Evolutionary conservation across 2,888 invertebrate genomes (phyloP).

Genomic region (Eueremaeus valkanovi): DNA sequence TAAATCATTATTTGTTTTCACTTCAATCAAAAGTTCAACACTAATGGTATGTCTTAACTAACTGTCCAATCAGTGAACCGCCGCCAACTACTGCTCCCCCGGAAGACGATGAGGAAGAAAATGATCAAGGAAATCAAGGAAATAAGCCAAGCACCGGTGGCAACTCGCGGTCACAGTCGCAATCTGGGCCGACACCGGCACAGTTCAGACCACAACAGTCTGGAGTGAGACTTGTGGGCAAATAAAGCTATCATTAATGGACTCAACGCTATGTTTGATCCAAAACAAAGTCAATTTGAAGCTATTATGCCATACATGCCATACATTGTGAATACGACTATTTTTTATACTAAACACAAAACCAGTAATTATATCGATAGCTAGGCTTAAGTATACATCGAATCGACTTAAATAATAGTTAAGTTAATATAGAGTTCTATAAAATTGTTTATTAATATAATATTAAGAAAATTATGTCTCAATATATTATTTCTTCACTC

Average conservation of each 20-base stretch:
- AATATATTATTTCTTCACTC: neutral
- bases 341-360: neutral
- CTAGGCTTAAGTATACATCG: neutral
- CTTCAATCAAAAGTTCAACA: no score
- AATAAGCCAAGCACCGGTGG: slow-evolving; percentile 25
- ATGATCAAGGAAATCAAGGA: slow-evolving; percentile 9
- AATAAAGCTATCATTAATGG: slow-evolving; percentile 19
- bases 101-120: slow-evolving; percentile 44
- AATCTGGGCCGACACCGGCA: slow-evolving; percentile 36
- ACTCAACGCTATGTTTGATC: neutral
- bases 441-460: neutral
- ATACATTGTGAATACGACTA: slow-evolving; percentile 11
- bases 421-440: neutral
- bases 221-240: slow-evolving; percentile 42
- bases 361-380: neutral
- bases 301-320: neutral
- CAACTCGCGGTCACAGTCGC: slow-evolving; percentile 26
- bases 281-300: neutral
- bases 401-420: neutral
- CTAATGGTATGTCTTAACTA: no score
- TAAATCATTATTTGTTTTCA: no score
- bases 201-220: slow-evolving; percentile 43
- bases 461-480: neutral
- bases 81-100: slow-evolving; percentile 43
- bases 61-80: slow-evolving; percentile 44